These are phyloP conservation scores for Lacerta viridis DNA, from an alignment of 2,797 vertebrate species.

Conservation along the genomic window DNA sequence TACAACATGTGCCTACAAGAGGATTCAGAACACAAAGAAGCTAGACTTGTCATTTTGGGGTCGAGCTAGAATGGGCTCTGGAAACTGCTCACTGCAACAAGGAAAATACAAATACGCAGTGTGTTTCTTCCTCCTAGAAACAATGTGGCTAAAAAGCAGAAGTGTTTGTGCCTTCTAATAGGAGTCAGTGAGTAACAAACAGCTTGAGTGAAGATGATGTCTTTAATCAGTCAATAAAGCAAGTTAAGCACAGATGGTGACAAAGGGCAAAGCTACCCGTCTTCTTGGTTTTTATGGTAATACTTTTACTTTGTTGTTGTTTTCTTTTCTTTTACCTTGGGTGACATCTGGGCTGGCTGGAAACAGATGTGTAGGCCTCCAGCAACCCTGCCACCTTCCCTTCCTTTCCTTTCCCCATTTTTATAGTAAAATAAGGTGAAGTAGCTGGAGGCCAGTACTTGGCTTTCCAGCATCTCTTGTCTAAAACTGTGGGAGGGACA, in stretches of 20 bases:
- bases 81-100: too few species aligned
- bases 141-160: neutral
- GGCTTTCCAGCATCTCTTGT: too few species aligned
- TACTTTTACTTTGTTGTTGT: too few species aligned
- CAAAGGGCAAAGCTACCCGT: neutral
- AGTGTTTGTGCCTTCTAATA: neutral
- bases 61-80: constrained; percentile 2
- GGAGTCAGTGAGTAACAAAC: constrained; percentile 8
- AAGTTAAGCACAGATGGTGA: neutral
- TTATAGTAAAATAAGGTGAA: too few species aligned
- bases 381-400: too few species aligned
- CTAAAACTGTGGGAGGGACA: too few species aligned
- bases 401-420: too few species aligned
- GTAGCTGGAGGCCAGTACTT: too few species aligned
- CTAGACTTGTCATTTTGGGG: neutral
- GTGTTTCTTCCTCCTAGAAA: neutral
- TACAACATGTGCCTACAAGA: accelerated
- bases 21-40: neutral
- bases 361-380: too few species aligned
- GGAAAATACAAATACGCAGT: neutral
- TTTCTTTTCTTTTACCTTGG: too few species aligned
- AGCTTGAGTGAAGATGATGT: neutral
- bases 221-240: constrained; percentile 12
- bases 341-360: too few species aligned
- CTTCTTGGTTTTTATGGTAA: too few species aligned